These are phyloP conservation scores for Escarpia spicata DNA, from an alignment of 2,888 invertebrate species.

Conservation along the genomic window DNA sequence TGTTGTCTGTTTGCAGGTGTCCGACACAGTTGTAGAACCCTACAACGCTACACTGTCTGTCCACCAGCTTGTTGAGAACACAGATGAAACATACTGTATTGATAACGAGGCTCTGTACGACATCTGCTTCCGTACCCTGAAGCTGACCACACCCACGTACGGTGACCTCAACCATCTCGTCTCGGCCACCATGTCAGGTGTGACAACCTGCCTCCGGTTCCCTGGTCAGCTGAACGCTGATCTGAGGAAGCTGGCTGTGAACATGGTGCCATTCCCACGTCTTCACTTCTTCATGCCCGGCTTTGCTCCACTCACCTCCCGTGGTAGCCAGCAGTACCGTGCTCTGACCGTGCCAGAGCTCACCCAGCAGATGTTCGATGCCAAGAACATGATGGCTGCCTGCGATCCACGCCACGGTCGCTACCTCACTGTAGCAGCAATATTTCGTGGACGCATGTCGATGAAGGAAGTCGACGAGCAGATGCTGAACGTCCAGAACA, in stretches of 20 bases:
- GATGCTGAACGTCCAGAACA: conserved; percentile 95
- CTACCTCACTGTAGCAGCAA: conserved; percentile 85
- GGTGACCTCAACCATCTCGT: conserved; percentile 63
- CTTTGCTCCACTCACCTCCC: conserved; percentile 87
- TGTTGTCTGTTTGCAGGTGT: conserved; percentile 69
- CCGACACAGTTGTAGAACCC: conserved; percentile 71
- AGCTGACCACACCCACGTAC: conserved; percentile 64
- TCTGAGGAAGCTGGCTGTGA: conserved; percentile 75
- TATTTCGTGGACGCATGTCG: conserved; percentile 91
- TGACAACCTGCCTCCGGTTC: conserved; percentile 67
- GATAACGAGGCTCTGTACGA: conserved; percentile 67
- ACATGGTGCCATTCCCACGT: conserved; percentile 95
- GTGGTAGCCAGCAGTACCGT: conserved; percentile 84
- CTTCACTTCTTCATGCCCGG: conserved; percentile 91
- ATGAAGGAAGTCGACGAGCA: conserved; percentile 94
- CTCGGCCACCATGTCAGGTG: conserved; percentile 68
- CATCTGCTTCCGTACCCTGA: conserved; percentile 70
- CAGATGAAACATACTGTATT: conserved; percentile 64
- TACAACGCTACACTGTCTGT: conserved; percentile 85
- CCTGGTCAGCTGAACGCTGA: conserved; percentile 86
- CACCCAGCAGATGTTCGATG: conserved; percentile 88
- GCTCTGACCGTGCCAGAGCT: conserved; percentile 87
- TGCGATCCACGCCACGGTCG: conserved; percentile 92
- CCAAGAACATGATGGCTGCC: conserved; percentile 97
- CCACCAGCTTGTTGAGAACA: conserved; percentile 70